Evolutionary conservation across 1,140 invertebrate species (phyloP).

Genomic region (Homalodisca vitripennis): DNA sequence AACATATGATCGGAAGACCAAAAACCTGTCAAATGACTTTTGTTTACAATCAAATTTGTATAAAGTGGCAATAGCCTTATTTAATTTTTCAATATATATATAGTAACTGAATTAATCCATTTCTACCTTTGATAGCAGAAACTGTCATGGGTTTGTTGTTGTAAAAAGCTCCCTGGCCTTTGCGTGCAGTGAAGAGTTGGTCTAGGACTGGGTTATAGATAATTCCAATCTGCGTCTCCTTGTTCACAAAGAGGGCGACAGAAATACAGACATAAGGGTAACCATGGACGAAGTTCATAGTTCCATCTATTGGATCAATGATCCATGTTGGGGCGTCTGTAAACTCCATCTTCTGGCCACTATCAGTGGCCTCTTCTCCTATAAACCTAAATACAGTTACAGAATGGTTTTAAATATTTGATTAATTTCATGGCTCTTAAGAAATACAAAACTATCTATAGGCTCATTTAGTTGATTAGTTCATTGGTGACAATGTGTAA

Average conservation of each 20-base stretch:
- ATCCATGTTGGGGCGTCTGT: slow-evolving; percentile 96
- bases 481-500: too few relatives aligned
- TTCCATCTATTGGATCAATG: slow-evolving; percentile 91
- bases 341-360: slow-evolving; percentile 68
- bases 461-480: too few relatives aligned
- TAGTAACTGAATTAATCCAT: too few relatives aligned
- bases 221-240: slow-evolving; percentile 70
- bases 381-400: slow-evolving; percentile 80
- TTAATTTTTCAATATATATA: too few relatives aligned
- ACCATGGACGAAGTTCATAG: slow-evolving; percentile 88
- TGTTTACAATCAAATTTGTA: too few relatives aligned
- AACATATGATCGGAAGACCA: too few relatives aligned
- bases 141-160: slow-evolving; percentile 78
- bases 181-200: slow-evolving; percentile 83
- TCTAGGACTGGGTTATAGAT: slow-evolving; percentile 89
- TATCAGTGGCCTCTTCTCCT: slow-evolving; percentile 86
- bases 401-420: too few relatives aligned
- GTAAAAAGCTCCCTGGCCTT: slow-evolving; percentile 83
- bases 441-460: too few relatives aligned
- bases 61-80: too few relatives aligned
- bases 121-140: slow-evolving; percentile 61
- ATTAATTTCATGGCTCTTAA: too few relatives aligned
- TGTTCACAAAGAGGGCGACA: slow-evolving; percentile 49
- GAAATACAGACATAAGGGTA: slow-evolving; percentile 83
- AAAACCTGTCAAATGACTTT: too few relatives aligned